These are phyloP conservation scores for Octonoba sinensis DNA, from an alignment of 2,888 invertebrate genomes.

Conservation along the genomic window DNA sequence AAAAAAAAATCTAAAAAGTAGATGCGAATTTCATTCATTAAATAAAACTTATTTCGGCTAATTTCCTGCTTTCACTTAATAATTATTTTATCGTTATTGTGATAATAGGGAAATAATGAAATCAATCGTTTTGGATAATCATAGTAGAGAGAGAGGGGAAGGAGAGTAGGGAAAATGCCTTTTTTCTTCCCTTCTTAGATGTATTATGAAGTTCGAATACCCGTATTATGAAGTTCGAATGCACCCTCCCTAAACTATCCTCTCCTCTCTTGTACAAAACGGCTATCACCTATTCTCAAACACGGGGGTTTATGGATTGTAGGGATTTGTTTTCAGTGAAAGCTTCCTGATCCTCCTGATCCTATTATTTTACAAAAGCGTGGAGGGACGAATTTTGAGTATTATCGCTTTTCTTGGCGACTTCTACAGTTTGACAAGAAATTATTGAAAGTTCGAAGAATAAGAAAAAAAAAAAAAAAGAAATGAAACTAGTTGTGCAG, in stretches of 20 bases:
- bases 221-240: conserved; percentile 4
- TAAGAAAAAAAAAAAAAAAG: too few species aligned
- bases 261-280: conserved; percentile 11
- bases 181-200: neutral
- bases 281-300: conserved; percentile 51
- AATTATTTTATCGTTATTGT: too few species aligned
- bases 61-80: too few species aligned
- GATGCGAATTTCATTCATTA: too few species aligned
- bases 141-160: too few species aligned
- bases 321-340: conserved; percentile 56
- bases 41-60: too few species aligned
- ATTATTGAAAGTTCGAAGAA: too few species aligned
- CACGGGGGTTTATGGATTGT: conserved; percentile 55
- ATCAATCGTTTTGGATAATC: too few species aligned
- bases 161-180: neutral
- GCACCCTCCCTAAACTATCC: conserved; percentile 24
- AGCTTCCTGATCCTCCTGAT: conserved; percentile 35
- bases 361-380: conserved; percentile 50
- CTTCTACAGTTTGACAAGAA: too few species aligned
- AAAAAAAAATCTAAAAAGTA: too few species aligned
- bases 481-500: too few species aligned
- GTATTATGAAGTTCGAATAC: conserved; percentile 5
- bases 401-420: conserved; percentile 34
- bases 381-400: neutral
- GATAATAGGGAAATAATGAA: too few species aligned